Base-by-base conservation (phyloP, 2,797 vertebrate genomes). In the Propithecus deckenii region DNA sequence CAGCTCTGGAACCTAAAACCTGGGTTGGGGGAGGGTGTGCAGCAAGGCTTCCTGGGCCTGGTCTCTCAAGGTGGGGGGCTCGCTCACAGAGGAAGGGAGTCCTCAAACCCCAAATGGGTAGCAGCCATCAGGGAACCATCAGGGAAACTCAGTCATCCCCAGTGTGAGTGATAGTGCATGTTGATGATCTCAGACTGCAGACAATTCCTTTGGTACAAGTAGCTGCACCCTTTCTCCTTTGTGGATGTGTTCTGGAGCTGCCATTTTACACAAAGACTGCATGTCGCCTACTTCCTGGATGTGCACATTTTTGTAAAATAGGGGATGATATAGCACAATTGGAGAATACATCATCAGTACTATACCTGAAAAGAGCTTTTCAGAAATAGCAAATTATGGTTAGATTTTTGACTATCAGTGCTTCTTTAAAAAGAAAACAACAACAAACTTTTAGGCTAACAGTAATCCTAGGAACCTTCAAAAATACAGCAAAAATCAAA, bases 301-400 rank as follows among this genome's bases (percentile, higher is more conserved):
- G 17, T 28, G 14, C 35, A 38, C 2, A 7, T 18, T 63, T 86
- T 28, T n/a, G 13, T 59, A 55, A 78, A 78, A 32, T 4, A 46
- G 83, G 52, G 14, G 14, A 7, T 8, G 23, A 41, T 8, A 15
- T 13, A 55, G 71, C 32, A 7, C 35, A 23, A 0, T 4, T 28
- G 23, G 43, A 71, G 52, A 78, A n/a, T n/a, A 20, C 71, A 46
- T 17, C 50, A 32, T 83, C 38, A 46, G 28, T 28, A 7, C n/a
- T 43, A 76, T 17, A n/a, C 25, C 35, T 46, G 32, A 28, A 87
- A 86, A 69, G 38, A 18, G 15, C 59, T 75, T 74, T 81, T 61
- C 41, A 87, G 67, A 61, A 83, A n/a, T 61, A 88, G n/a, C 52
- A 71, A 92, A 20, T 83, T 83, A 20, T 88, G n/a, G 50, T 38